A percentile compares a stretch with the other conserved stretches of the same genome.
Evolutionary conservation across 23 tunicate species (phyloP).

Genomic region (Botrylloides violaceus): DNA sequence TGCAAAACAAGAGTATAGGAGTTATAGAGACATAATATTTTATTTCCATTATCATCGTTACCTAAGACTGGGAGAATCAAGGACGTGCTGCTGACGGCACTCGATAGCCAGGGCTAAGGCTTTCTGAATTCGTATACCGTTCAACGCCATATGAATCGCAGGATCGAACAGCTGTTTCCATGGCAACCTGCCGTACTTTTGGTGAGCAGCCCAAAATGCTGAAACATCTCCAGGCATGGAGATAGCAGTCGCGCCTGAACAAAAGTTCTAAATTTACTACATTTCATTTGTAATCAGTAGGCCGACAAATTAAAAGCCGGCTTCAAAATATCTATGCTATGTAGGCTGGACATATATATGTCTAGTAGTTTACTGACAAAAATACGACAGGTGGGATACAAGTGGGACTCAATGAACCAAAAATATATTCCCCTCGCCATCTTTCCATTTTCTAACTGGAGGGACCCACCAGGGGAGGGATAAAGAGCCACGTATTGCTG

Average conservation of each 20-base stretch:
- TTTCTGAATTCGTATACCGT: constrained; percentile 1
- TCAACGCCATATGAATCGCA: constrained; percentile 3
- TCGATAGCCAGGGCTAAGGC: not conserved
- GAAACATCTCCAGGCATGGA: not conserved
- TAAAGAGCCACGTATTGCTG: too few species aligned
- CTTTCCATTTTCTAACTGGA: too few species aligned
- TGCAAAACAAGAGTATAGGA: not conserved
- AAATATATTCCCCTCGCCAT: too few species aligned
- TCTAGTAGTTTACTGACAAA: too few species aligned
- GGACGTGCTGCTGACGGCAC: not conserved
- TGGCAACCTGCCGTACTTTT: constrained; percentile 7
- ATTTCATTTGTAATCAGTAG: too few species aligned
- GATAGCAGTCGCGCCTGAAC: not conserved
- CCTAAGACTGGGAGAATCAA: not conserved
- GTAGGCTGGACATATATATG: too few species aligned
- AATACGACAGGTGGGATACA: too few species aligned
- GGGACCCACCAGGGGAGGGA: too few species aligned
- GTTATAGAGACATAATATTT: not conserved
- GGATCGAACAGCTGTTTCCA: constrained; percentile 20
- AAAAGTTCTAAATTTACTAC: too few species aligned
- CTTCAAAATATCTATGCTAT: too few species aligned
- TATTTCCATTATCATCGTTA: not conserved
- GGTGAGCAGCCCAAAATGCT: constrained; percentile 11
- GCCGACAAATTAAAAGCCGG: too few species aligned
- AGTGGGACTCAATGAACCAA: too few species aligned